Evolutionary conservation across 37 sponge, comb jelly and placozoan species (phyloP).

Genomic region (Chondrilla cf. caribensis): DNA sequence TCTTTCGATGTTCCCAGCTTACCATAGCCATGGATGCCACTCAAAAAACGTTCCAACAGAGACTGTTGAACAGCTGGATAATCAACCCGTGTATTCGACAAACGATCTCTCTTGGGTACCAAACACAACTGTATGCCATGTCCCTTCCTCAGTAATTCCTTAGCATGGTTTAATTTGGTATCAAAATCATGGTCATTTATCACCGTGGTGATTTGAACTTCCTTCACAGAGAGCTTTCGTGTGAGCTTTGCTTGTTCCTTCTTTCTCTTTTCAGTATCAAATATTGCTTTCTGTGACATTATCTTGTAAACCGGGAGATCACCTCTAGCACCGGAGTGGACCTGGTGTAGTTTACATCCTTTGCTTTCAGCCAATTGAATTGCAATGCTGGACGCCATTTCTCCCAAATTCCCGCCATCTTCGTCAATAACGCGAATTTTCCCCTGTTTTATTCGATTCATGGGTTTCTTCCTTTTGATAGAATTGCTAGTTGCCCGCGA

Average conservation of each 20-base stretch:
- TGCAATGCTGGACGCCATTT: constrained; percentile 39
- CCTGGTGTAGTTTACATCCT: constrained; percentile 21
- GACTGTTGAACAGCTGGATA: neutral
- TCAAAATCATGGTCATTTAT: constrained; percentile 53
- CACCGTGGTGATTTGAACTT: constrained; percentile 29
- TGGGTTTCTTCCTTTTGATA: neutral
- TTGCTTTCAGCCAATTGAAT: constrained; percentile 37
- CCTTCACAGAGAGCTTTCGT: constrained; percentile 31
- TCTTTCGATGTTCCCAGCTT: no score
- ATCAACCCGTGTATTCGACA: neutral
- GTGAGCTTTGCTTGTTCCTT: constrained; percentile 35
- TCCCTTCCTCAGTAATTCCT: constrained; percentile 18
- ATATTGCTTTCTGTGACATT: constrained; percentile 24
- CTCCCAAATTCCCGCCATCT: constrained; percentile 51
- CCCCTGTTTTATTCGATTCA: constrained; percentile 13
- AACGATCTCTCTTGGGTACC: neutral
- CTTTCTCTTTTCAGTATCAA: constrained; percentile 18
- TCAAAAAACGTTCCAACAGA: neutral
- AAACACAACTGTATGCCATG: neutral
- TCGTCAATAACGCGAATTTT: constrained; percentile 55
- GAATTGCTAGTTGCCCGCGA: constrained; percentile 10
- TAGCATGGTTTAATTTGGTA: constrained; percentile 25
- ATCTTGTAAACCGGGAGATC: constrained; percentile 35
- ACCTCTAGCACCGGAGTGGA: neutral
- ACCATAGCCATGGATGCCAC: no score